Conservation (phyloP, 2,888 invertebrate species). For the Omphaloscelis lunosa region DNA sequence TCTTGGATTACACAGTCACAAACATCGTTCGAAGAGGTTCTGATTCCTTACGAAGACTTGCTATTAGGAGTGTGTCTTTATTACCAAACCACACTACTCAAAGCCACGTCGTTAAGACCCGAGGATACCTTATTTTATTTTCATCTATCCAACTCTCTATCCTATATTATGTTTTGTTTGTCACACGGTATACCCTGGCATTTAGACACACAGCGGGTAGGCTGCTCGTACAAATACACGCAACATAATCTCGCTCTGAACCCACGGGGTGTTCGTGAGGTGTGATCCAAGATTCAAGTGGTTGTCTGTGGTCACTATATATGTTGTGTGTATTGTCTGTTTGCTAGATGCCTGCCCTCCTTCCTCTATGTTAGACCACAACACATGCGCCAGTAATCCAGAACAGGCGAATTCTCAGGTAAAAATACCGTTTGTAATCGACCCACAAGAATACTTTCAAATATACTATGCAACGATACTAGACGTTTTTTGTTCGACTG, state of each 20-base stretch:
- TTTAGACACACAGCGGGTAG: conserved; percentile 80
- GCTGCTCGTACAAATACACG: conserved; percentile 88
- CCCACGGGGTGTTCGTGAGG: conserved; percentile 87
- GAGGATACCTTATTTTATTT: conserved; percentile 82
- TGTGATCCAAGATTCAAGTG: conserved; percentile 90
- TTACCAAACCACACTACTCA: conserved; percentile 70
- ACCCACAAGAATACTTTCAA: conserved; percentile 89
- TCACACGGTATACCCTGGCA: conserved; percentile 68
- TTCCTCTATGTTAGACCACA: conserved; percentile 96
- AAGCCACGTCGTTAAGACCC: conserved; percentile 57
- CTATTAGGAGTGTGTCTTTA: conserved; percentile 54
- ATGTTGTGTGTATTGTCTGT: conserved; percentile 96
- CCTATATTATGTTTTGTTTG: conserved; percentile 83
- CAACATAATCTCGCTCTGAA: conserved; percentile 87
- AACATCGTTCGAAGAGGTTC: conserved; percentile 81
- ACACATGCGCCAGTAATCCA: conserved; percentile 94
- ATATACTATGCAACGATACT: conserved; percentile 89
- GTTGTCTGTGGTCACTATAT: conserved; percentile 91
- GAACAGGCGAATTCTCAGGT: conserved; percentile 94
- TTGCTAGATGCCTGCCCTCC: conserved; percentile 98
- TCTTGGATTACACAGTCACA: conserved; percentile 91
- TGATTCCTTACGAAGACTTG: conserved; percentile 60
- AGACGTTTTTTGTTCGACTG: conserved; percentile 87
- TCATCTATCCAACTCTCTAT: conserved; percentile 88
- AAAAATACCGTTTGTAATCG: conserved; percentile 90